phyloP scores from a whole-genome alignment of 2,113 vertebrate species.

The Grus americana region DNA sequence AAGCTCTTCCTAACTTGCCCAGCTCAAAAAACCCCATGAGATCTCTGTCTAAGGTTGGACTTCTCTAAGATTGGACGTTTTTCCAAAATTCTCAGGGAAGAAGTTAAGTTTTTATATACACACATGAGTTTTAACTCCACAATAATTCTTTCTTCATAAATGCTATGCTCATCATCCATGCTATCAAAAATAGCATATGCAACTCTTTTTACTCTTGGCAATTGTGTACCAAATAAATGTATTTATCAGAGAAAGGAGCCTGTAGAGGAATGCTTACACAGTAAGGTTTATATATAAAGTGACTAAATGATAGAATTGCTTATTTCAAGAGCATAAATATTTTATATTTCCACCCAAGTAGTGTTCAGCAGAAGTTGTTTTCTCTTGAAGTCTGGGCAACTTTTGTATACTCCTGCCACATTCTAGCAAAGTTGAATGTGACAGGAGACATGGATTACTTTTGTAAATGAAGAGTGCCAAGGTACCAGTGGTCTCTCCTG shows the following conservation, averaged over 20 bases:
- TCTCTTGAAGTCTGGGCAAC: neutral
- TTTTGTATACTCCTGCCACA: neutral
- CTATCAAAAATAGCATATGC: neutral
- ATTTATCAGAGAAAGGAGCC: neutral
- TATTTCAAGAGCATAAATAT: constrained; percentile 17
- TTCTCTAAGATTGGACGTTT: neutral
- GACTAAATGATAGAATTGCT: neutral
- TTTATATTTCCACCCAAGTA: neutral
- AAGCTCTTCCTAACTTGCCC: neutral
- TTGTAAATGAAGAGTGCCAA: neutral
- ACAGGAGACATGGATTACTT: neutral
- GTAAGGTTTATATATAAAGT: neutral
- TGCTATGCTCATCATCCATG: neutral
- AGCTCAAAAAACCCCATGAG: neutral
- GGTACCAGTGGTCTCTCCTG: neutral
- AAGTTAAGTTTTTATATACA: neutral
- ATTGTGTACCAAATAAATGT: neutral
- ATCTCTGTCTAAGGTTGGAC: neutral
- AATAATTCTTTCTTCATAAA: neutral
- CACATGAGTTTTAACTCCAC: neutral
- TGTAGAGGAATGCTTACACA: neutral
- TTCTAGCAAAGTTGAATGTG: neutral
- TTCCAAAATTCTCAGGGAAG: neutral
- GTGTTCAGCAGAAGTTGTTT: neutral
- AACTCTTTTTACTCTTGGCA: neutral